Percentiles rank a stretch among this genome's conserved stretches.
Conservation (phyloP, 2,888 invertebrate species). For the Caenorhabditis sulstoni region DNA sequence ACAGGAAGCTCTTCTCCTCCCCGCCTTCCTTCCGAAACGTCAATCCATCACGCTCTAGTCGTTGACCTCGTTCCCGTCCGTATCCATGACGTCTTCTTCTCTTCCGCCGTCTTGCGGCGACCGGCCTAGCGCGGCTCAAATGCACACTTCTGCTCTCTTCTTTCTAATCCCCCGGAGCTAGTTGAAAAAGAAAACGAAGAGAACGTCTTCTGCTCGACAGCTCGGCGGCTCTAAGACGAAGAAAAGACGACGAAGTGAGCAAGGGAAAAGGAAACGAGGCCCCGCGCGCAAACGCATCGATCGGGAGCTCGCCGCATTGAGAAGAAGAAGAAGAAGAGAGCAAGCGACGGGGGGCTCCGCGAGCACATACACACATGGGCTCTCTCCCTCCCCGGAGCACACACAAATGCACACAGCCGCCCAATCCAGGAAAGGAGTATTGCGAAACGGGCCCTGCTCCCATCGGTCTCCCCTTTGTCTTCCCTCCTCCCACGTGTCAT, state of each 20-base stretch:
- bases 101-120: constrained; percentile 9
- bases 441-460: constrained; percentile 43
- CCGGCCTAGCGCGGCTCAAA: constrained; percentile 22
- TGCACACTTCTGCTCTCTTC: constrained; percentile 32
- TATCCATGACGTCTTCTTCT: constrained; percentile 56
- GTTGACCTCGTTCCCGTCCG: constrained; percentile 49
- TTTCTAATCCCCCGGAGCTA: constrained; percentile 45
- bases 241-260: constrained; percentile 40
- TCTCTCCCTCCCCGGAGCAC: constrained; percentile 26
- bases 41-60: constrained; percentile 54
- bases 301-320: constrained; percentile 24
- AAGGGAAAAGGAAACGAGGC: constrained; percentile 17
- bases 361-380: constrained; percentile 32
- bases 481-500: constrained; percentile 29
- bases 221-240: constrained; percentile 41
- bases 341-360: constrained; percentile 10
- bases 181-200: constrained; percentile 31
- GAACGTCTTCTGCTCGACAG: constrained; percentile 33
- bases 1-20: background rate
- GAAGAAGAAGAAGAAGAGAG: constrained; percentile 31
- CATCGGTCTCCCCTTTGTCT: constrained; percentile 9
- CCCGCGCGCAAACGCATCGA: constrained; percentile 49
- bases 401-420: constrained; percentile 30
- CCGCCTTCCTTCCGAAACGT: constrained; percentile 24
- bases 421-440: constrained; percentile 52